phyloP scores from a whole-genome alignment of 2,797 vertebrate genomes.

The Centropyge bicolor region DNA sequence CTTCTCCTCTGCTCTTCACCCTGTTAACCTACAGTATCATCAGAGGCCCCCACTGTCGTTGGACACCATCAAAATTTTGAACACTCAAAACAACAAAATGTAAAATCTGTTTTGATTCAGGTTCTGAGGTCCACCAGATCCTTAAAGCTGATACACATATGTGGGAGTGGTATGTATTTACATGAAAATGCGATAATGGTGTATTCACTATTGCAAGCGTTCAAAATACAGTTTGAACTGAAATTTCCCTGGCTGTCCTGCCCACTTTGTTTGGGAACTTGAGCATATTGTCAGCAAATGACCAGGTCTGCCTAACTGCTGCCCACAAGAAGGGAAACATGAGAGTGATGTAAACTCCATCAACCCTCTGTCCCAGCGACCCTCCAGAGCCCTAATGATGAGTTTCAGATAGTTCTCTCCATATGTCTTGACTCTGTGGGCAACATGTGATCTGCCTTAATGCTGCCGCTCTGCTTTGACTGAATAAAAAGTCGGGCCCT shows the following conservation, averaged over 20 bases:
- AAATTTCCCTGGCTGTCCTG: neutral
- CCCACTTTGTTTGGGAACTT: neutral
- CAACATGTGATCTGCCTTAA: slow-evolving; percentile 28
- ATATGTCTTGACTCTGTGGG: slow-evolving; percentile 33
- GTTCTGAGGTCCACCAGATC: neutral
- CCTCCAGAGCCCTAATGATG: slow-evolving; percentile 31
- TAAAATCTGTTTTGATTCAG: too few species aligned
- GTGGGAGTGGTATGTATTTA: neutral
- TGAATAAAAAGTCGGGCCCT: neutral
- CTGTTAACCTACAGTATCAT: too few species aligned
- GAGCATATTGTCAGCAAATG: neutral
- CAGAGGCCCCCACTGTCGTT: too few species aligned
- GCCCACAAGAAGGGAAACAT: slow-evolving; percentile 28
- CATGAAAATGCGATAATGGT: neutral
- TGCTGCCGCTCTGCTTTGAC: slow-evolving; percentile 13
- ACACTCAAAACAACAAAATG: too few species aligned
- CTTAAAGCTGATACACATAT: too few species aligned
- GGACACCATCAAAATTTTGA: too few species aligned
- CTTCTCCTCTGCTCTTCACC: too few species aligned
- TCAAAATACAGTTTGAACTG: neutral
- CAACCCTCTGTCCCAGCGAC: slow-evolving; percentile 16
- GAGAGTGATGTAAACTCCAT: slow-evolving; percentile 39
- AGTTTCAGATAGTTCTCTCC: slow-evolving; percentile 41
- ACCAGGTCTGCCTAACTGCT: neutral
- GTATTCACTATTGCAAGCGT: neutral